Percentiles rank a stretch among this genome's conserved stretches.
phyloP scores from a whole-genome alignment of 2,113 vertebrate genomes.

The Ictalurus furcatus region DNA sequence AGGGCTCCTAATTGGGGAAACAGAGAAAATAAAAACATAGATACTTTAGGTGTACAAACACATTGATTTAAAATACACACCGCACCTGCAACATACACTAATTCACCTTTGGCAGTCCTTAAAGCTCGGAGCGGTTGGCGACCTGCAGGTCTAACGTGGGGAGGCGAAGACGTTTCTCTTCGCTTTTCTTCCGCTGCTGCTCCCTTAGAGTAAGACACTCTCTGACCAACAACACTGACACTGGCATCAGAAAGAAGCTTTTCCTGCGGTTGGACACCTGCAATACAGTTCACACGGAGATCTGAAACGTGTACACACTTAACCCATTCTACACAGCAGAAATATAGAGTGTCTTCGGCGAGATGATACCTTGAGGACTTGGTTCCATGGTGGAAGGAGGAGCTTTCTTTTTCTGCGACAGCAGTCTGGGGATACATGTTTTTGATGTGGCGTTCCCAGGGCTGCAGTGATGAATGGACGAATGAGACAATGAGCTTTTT shows the following conservation, averaged over 20 bases:
- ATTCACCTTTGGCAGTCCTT: slow-evolving; percentile 79
- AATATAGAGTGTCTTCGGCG: neutral
- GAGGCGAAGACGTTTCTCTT: slow-evolving; percentile 55
- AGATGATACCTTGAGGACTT: slow-evolving; percentile 72
- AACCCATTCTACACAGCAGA: neutral
- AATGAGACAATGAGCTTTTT: neutral
- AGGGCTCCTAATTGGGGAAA: neutral
- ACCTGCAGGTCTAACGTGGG: slow-evolving; percentile 62
- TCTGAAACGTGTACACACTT: neutral
- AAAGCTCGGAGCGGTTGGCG: slow-evolving; percentile 70
- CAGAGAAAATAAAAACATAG: neutral
- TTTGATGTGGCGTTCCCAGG: slow-evolving; percentile 77
- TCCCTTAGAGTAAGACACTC: slow-evolving; percentile 72
- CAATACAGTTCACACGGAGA: slow-evolving; percentile 20
- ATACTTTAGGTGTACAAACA: neutral
- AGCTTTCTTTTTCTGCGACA: slow-evolving; percentile 70
- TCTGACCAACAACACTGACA: slow-evolving; percentile 76
- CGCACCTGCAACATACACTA: neutral
- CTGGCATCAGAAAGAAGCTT: slow-evolving; percentile 67
- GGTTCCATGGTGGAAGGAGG: slow-evolving; percentile 63
- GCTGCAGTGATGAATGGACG: slow-evolving; percentile 63
- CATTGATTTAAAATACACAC: neutral
- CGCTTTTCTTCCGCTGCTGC: slow-evolving; percentile 64
- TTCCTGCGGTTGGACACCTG: slow-evolving; percentile 65
- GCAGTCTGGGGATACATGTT: slow-evolving; percentile 62